Evolutionary conservation across 2,888 invertebrate genomes (phyloP), one percentile per base, ranked within the genome.

Genomic region (Auanema freiburgensis): DNA sequence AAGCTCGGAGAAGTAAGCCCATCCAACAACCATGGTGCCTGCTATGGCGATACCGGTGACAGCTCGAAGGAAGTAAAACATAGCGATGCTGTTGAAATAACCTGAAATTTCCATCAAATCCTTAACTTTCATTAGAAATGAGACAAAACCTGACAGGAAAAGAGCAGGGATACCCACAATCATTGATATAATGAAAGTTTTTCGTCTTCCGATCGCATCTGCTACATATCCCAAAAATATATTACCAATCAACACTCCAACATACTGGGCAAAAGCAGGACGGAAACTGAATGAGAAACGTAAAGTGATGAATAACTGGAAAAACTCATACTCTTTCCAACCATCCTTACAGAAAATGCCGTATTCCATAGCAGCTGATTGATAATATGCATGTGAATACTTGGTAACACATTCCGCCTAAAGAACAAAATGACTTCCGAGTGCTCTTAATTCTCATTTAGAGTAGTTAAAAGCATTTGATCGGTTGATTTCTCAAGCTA

Each of bases 1-100:
- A n/a, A 73, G 64, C 51, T 73, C 73, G 8, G 73, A 73, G 59
- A 69, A 73, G 40, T 71, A 73, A 1, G 73, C 73, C 69, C 70
- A 73, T 50, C 73, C 73, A 59, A 73, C 73, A 23, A 70, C 69
- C 73, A 73, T 73, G 0, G 70, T 71, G 57, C 73, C 59, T 10
- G 73, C 70, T 49, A 73, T 71, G 53, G 67, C 73, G 54, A 73
- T 65, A 56, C 73, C 73, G 23, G 73, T 73, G n/a, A 73, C 55
- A 24, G 67, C 66, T 18, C 73, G 65, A 55, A 73, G 64, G 44
- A 71, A 61, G 52, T 71, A 73, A 59, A 73, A 71, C 1, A 63
- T 59, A 49, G 67, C 67, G 57, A 73, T 71, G 16, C 57, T 61
- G 53, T 73, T 60, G 58, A 73, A 69, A n/a, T 56, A 57, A 46